Conservation (phyloP, 1,140 invertebrate species). For the Andrena cerasifolii region DNA sequence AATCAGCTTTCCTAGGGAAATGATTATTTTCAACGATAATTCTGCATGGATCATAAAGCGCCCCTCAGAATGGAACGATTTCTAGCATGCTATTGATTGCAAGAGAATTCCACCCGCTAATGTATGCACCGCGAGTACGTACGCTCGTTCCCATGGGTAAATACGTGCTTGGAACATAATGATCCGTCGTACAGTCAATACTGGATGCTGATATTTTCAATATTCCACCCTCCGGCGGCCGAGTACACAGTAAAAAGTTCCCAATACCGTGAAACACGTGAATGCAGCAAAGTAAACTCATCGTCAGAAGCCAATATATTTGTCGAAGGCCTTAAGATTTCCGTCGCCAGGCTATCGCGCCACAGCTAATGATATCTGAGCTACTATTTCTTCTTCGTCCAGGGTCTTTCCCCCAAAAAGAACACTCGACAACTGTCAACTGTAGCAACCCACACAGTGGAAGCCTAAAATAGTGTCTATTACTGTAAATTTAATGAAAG, state of each 20-base stretch:
- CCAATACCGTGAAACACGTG: neutral
- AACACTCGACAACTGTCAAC: too few relatives aligned
- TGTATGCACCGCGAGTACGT: conserved; percentile 34
- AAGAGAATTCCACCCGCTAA: conserved; percentile 10
- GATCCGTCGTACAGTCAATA: conserved; percentile 39
- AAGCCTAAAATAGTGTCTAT: too few relatives aligned
- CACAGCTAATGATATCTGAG: too few relatives aligned
- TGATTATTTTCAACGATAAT: neutral
- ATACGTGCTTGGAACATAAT: conserved; percentile 49
- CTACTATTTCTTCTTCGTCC: too few relatives aligned
- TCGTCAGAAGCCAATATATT: too few relatives aligned
- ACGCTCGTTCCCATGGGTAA: conserved; percentile 30
- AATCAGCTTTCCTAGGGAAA: neutral
- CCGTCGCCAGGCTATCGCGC: too few relatives aligned
- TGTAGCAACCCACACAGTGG: too few relatives aligned
- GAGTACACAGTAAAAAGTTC: conserved; percentile 1
- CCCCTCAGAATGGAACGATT: conserved; percentile 19
- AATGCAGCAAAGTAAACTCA: neutral
- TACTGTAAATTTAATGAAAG: too few relatives aligned
- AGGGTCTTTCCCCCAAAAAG: too few relatives aligned
- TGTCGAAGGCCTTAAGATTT: neutral
- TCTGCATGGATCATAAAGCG: neutral
- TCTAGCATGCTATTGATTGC: conserved; percentile 20
- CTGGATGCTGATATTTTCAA: conserved; percentile 37
- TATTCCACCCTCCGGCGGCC: neutral